Base-by-base conservation (phyloP, 2,888 invertebrate species). In the Crepidodera aurea region DNA sequence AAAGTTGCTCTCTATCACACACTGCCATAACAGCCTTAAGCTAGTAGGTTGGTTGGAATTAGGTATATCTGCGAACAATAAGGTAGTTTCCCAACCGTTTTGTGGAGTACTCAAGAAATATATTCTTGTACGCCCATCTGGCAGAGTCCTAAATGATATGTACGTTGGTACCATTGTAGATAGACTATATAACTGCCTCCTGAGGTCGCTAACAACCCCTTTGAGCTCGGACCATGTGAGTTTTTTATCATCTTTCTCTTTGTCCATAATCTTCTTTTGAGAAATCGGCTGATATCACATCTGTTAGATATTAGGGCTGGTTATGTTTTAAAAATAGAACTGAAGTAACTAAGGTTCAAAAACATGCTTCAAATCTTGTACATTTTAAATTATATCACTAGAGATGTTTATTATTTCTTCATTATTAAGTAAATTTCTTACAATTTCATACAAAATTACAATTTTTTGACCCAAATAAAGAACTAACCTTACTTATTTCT, bases 101-200 rank as follows among this genome's bases (percentile, higher is more conserved):
- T 90, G 90, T 0, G 93, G 93, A 16, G 92, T 92, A 71, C 94
- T 91, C 64, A 97, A 84, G 79, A 96, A 97, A 81, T 96, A 97
- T 73, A 96, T 89, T 74, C 95, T 86, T 8, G 88, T 92, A 71
- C 91, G 87, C 29, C 92, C 92, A 81, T 92, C 92, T 54, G 87
- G 86, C 32, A 94, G 83, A 19, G 87, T 88, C 60, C 93, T 86
- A 81, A 94, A 94, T 27, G 90, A 88, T 70, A 94, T 89, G 48
- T 91, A 90, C 71, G 90, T 89, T 0, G 94, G 94, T 15, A 93
- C 89, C 85, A 92, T 90, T 1, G 90, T 89, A 0, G 92, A 92
- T 32, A 93, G 82, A 55, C 89, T 88, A 1, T 92, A 90, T 61
- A 94, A 79, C 75, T 91, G 90, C 70, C 92, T 88, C 10, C 94